A percentile compares a stretch with the other conserved stretches of the same genome.
phyloP scores from a whole-genome alignment of 2,113 vertebrate species.

The Vireo altiloquus region DNA sequence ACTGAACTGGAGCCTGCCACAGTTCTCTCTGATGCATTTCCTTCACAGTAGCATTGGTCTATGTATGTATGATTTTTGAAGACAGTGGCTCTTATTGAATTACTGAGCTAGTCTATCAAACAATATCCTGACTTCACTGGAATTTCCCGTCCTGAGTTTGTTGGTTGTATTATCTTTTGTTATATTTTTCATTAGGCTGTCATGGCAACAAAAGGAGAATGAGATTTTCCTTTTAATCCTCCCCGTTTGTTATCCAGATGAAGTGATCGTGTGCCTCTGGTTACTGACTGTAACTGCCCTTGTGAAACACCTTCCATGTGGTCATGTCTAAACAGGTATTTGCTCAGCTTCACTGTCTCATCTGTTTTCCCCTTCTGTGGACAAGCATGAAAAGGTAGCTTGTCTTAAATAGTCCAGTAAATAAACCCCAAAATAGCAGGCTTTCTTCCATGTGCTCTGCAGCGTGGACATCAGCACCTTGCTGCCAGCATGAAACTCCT shows the following conservation, averaged over 20 bases:
- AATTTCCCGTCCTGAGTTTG: neutral
- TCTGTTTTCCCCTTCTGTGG: neutral
- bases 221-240: neutral
- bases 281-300: neutral
- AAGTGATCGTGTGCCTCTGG: neutral
- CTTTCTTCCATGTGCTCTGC: neutral
- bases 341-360: neutral
- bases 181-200: neutral
- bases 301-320: neutral
- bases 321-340: neutral
- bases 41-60: neutral
- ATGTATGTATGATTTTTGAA: neutral
- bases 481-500: neutral
- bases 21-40: neutral
- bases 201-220: neutral
- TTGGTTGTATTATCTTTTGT: neutral
- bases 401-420: neutral
- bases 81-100: neutral
- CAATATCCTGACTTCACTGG: neutral
- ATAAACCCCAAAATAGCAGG: neutral
- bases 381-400: neutral
- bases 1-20: neutral
- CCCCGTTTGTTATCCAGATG: neutral
- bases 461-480: accelerated
- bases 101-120: neutral